Evolutionary conservation across 2,113 vertebrate genomes (phyloP).

Genomic region (Oreochromis niloticus): DNA sequence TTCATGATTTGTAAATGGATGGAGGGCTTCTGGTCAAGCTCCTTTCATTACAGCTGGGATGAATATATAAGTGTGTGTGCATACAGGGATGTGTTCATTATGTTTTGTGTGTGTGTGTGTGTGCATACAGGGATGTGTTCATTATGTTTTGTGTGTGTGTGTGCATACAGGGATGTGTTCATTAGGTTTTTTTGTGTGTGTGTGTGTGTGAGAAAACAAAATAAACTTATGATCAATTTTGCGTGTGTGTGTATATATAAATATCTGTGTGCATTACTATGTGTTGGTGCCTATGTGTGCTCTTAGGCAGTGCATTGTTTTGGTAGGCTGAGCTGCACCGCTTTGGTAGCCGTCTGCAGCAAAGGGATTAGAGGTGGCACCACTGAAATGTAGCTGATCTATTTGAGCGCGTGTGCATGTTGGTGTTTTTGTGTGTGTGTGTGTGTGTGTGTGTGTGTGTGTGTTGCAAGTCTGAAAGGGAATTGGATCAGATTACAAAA

Average conservation of each 20-base stretch:
- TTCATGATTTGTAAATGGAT: constrained; percentile 19
- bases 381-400: constrained; percentile 51
- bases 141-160: too few relatives aligned
- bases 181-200: neutral
- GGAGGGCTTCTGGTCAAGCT: constrained; percentile 24
- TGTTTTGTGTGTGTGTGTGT: neutral
- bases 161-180: neutral
- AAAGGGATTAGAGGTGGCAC: constrained; percentile 50
- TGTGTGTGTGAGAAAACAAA: neutral
- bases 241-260: neutral
- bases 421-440: constrained; percentile 3
- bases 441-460: neutral
- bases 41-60: constrained; percentile 13
- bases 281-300: neutral
- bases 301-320: neutral
- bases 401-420: neutral
- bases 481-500: constrained; percentile 65
- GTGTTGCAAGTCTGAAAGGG: constrained; percentile 24
- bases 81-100: constrained; percentile 6
- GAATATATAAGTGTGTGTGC: constrained; percentile 5
- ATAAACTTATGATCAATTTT: too few relatives aligned
- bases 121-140: neutral
- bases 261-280: neutral
- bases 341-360: constrained; percentile 44
- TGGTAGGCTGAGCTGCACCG: constrained; percentile 22